Percentiles rank a stretch among this genome's conserved stretches.
phyloP scores from a whole-genome alignment of 2,113 vertebrate genomes.

The Ameiurus melas region DNA sequence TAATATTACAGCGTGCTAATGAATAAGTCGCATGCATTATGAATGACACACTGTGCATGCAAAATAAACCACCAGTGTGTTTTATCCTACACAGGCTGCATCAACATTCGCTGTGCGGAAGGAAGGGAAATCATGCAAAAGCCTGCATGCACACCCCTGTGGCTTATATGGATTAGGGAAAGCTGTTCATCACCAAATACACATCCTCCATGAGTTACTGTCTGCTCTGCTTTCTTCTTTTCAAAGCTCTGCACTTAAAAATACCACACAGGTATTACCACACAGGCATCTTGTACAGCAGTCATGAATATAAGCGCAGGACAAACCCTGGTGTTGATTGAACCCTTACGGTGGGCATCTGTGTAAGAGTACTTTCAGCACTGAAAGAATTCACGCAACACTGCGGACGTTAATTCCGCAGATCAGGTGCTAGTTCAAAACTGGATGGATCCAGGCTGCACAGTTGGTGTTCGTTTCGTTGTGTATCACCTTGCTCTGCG shows the following conservation, averaged over 20 bases:
- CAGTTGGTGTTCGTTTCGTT: not conserved
- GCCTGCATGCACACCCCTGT: not conserved
- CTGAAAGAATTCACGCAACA: not conserved
- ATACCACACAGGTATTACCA: not conserved
- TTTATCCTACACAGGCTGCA: slow-evolving; percentile 5
- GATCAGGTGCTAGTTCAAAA: not conserved
- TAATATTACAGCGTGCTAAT: not conserved
- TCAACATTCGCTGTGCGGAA: not conserved
- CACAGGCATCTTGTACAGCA: not conserved
- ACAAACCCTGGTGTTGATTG: no score
- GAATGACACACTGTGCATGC: not conserved
- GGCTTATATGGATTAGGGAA: slow-evolving; percentile 28
- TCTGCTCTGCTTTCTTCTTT: not conserved
- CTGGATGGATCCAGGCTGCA: not conserved
- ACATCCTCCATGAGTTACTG: slow-evolving; percentile 2
- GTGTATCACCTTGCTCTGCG: not conserved
- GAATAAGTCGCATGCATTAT: not conserved
- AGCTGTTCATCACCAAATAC: slow-evolving; percentile 28
- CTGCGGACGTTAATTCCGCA: not conserved
- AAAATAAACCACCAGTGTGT: not conserved
- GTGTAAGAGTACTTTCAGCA: not conserved
- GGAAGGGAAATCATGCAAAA: slow-evolving; percentile 4
- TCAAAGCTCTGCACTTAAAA: not conserved
- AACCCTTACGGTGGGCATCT: not conserved
- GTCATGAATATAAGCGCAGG: not conserved